Percentiles rank a stretch among this genome's conserved stretches.
Conservation (phyloP, 2,888 invertebrate species). For the Anthrax anthrax region DNA sequence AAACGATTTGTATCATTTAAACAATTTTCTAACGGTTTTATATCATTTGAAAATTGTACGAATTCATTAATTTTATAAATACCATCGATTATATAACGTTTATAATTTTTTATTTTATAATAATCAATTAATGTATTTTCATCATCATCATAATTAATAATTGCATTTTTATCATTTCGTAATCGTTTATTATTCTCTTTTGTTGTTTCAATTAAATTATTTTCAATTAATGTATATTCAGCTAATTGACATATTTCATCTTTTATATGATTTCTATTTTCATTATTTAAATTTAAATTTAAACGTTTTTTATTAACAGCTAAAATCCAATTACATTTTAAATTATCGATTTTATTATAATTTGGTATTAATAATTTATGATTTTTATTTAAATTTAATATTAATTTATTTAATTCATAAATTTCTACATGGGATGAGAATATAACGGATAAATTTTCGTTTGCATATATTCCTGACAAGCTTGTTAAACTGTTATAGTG, state of each 20-base stretch:
- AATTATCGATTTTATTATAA: constrained; percentile 7
- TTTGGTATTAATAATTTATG: constrained; percentile 18
- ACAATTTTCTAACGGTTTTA: constrained; percentile 19
- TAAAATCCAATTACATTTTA: constrained; percentile 15
- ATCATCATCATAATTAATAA: not conserved
- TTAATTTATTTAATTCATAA: constrained; percentile 1
- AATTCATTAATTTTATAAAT: constrained; percentile 15
- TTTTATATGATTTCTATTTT: constrained; percentile 5
- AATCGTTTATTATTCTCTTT: no score
- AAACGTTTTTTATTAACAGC: constrained; percentile 13
- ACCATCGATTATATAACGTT: constrained; percentile 5
- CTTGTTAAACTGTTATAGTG: constrained; percentile 12
- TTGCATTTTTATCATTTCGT: no score
- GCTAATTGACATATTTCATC: constrained; percentile 9
- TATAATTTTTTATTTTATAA: not conserved
- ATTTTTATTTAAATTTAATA: constrained; percentile 13
- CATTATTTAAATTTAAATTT: constrained; percentile 10
- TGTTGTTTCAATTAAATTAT: not conserved
- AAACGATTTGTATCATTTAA: constrained; percentile 16
- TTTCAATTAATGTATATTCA: constrained; percentile 1
- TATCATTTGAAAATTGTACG: constrained; percentile 15
- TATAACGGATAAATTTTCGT: constrained; percentile 21
- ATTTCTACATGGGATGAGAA: constrained; percentile 21
- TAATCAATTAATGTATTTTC: not conserved
- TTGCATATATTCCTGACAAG: constrained; percentile 12